Percentiles rank a stretch among this genome's conserved stretches.
These are phyloP conservation scores for Aptenodytes forsteri DNA, from an alignment of 2,113 vertebrate genomes.

Conservation along the genomic window DNA sequence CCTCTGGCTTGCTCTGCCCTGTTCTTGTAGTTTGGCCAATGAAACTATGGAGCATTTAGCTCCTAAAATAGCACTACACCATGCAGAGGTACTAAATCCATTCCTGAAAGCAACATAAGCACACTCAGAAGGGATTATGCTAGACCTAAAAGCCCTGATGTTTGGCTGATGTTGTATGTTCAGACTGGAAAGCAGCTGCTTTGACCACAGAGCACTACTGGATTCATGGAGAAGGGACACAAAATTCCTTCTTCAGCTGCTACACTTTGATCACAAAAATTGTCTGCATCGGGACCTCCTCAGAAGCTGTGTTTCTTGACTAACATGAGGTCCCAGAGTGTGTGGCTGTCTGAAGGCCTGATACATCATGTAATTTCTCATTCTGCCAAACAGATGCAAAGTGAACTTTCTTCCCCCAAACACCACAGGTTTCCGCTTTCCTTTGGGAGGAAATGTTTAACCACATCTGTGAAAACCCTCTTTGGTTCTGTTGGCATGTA, in stretches of 20 bases:
- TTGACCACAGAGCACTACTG: neutral
- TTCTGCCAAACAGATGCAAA: constrained; percentile 10
- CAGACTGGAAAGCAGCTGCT: neutral
- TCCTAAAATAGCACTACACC: neutral
- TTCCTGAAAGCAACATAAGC: neutral
- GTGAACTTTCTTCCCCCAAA: neutral
- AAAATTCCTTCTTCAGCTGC: neutral
- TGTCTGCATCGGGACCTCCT: neutral
- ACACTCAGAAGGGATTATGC: neutral
- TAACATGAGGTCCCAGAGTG: neutral
- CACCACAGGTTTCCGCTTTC: neutral
- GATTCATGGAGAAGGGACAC: neutral
- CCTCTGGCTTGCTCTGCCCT: neutral
- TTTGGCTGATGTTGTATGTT: neutral
- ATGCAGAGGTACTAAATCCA: neutral
- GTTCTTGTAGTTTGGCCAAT: neutral
- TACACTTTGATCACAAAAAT: neutral
- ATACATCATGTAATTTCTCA: neutral
- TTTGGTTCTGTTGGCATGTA: neutral
- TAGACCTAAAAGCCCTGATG: neutral
- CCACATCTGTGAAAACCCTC: neutral
- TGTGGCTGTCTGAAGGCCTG: neutral
- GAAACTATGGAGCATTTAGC: neutral
- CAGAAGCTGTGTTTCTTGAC: neutral
- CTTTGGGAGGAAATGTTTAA: constrained; percentile 19